Evolutionary conservation across 2,113 vertebrate species (phyloP).

Genomic region (Canis aureus): DNA sequence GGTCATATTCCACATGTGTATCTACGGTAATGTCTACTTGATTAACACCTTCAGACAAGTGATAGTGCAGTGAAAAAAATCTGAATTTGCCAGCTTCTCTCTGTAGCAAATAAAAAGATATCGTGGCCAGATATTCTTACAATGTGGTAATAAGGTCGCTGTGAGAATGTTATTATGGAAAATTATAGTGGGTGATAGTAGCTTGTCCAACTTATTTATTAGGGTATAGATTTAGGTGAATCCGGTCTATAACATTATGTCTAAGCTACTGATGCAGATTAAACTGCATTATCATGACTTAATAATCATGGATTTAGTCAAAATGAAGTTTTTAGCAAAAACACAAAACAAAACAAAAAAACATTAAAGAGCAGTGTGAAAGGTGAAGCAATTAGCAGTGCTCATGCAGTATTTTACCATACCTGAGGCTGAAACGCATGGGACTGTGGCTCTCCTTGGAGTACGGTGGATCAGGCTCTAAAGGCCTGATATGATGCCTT

Average conservation of each 20-base stretch:
- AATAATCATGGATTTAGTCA: not conserved
- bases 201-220: not conserved
- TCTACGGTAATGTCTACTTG: not conserved
- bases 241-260: not conserved
- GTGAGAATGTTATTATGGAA: not conserved
- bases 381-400: not conserved
- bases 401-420: not conserved
- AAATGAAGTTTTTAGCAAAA: not conserved
- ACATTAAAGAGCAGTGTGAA: not conserved
- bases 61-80: not conserved
- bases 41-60: not conserved
- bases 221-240: not conserved
- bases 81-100: not conserved
- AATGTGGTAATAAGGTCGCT: not conserved
- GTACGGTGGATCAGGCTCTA: not conserved
- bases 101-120: not conserved
- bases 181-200: not conserved
- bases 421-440: not conserved
- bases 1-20: not conserved
- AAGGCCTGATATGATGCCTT: not conserved
- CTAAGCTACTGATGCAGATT: not conserved
- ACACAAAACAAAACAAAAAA: too few relatives aligned
- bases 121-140: not conserved
- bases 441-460: not conserved
- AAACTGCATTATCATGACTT: not conserved